phyloP scores from a whole-genome alignment of 30 jellyfish, hydroid and myxozoan species.

The Aurelia sp. region DNA sequence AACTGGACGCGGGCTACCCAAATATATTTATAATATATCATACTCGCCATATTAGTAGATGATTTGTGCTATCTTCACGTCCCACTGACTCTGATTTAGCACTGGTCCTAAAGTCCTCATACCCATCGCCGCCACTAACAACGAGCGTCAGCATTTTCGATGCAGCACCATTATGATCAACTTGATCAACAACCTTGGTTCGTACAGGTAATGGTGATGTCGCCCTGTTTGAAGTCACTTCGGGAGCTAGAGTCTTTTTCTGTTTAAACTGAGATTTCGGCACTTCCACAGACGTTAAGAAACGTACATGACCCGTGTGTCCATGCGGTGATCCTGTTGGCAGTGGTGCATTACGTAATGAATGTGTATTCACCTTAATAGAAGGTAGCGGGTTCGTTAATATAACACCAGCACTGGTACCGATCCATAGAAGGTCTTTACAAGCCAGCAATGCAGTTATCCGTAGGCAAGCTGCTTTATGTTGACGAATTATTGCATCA shows the following conservation, averaged over 20 bases:
- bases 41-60: conserved; percentile 97
- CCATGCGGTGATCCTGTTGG: conserved; percentile 99
- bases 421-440: conserved; percentile 98
- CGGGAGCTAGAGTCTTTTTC: conserved; percentile 51
- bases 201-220: conserved; percentile 43
- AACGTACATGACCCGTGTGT: conserved; percentile 99
- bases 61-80: conserved; percentile 99
- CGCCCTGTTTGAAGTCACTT: conserved; percentile 34
- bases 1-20: background rate
- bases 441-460: conserved; percentile 95
- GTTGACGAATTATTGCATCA: conserved; percentile 98
- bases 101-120: conserved; percentile 94
- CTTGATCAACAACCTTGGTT: conserved; percentile 45
- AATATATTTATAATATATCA: conserved; percentile 6
- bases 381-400: conserved; percentile 96
- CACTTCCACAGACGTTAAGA: conserved; percentile 97
- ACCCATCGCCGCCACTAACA: conserved; percentile 99
- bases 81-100: conserved; percentile 98
- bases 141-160: conserved; percentile 85
- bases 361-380: conserved; percentile 80
- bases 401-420: conserved; percentile 99
- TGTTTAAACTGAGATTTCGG: conserved; percentile 82
- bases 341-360: conserved; percentile 84
- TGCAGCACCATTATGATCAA: conserved; percentile 49
- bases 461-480: conserved; percentile 97